phyloP scores from a whole-genome alignment of 1,140 invertebrate species.

The Caenorhabditis latens region DNA sequence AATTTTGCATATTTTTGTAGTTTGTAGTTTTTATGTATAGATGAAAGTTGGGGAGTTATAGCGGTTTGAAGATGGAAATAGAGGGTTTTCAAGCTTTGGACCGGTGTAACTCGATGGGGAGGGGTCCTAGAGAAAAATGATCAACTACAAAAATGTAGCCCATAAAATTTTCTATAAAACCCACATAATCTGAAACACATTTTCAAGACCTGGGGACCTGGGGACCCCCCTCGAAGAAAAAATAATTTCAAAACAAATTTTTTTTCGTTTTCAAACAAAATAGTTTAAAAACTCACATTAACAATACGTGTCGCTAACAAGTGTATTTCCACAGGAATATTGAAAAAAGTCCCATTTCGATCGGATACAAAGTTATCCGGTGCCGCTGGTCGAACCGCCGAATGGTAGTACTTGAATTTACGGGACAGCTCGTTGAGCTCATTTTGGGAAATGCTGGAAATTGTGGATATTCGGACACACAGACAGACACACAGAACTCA shows the following conservation, averaged over 20 bases:
- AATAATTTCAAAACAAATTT: constrained; percentile 10
- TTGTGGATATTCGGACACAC: background rate
- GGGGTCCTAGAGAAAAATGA: too few species aligned
- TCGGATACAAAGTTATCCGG: constrained; percentile 60
- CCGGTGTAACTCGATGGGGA: too few species aligned
- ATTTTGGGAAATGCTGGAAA: constrained; percentile 64
- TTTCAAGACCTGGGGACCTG: background rate
- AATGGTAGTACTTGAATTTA: constrained; percentile 67
- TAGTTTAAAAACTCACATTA: constrained; percentile 51
- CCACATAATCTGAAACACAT: too few species aligned
- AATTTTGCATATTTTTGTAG: too few species aligned
- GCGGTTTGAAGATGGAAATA: too few species aligned
- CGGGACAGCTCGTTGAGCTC: constrained; percentile 66
- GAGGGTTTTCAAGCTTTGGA: too few species aligned
- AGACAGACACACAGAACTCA: background rate
- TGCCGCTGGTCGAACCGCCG: constrained; percentile 55
- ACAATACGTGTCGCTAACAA: constrained; percentile 33
- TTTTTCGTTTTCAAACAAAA: too few species aligned
- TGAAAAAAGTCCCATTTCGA: constrained; percentile 65
- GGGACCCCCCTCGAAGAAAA: background rate
- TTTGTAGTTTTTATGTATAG: too few species aligned
- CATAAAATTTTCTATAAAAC: too few species aligned
- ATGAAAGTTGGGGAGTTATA: too few species aligned
- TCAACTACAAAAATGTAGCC: too few species aligned
- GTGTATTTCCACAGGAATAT: constrained; percentile 56